These are phyloP conservation scores for Takifugu rubripes DNA, from an alignment of 2,797 vertebrate species.

Conservation along the genomic window DNA sequence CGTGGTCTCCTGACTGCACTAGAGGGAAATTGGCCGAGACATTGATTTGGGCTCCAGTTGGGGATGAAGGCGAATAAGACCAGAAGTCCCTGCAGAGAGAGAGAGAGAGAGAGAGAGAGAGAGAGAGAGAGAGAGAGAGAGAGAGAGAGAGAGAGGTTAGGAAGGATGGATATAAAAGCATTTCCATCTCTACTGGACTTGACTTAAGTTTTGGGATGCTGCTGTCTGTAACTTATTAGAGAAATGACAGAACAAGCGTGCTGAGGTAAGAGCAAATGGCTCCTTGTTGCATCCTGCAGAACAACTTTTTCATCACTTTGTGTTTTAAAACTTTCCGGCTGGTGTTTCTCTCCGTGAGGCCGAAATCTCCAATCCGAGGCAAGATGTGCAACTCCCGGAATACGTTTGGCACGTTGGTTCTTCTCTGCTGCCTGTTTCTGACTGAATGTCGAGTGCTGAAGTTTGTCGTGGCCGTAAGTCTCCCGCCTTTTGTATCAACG, in stretches of 20 bases:
- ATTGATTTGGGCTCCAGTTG: constrained; percentile 46
- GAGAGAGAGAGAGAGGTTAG: constrained; percentile 37
- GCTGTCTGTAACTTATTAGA: constrained; percentile 23
- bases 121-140: constrained; percentile 15
- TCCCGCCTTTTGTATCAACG: neutral
- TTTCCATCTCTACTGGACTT: constrained; percentile 30
- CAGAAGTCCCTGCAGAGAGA: constrained; percentile 36
- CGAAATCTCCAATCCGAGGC: neutral
- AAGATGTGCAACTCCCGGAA: constrained; percentile 44
- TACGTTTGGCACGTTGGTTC: constrained; percentile 35
- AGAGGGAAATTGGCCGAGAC: constrained; percentile 35
- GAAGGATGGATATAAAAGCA: constrained; percentile 63
- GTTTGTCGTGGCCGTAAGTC: constrained; percentile 69
- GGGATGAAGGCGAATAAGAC: constrained; percentile 40
- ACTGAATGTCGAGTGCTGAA: constrained; percentile 60
- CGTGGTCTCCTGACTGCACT: constrained; percentile 30
- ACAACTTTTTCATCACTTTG: neutral
- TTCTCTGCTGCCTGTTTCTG: constrained; percentile 42
- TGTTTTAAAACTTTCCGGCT: neutral
- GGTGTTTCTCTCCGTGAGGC: neutral
- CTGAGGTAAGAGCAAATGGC: constrained; percentile 46
- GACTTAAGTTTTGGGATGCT: constrained; percentile 38
- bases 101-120: constrained; percentile 3
- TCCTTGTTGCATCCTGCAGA: neutral
- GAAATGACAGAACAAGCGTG: constrained; percentile 25